These are phyloP conservation scores for Epinephelus moara DNA, from an alignment of 2,113 vertebrate genomes.

Conservation along the genomic window DNA sequence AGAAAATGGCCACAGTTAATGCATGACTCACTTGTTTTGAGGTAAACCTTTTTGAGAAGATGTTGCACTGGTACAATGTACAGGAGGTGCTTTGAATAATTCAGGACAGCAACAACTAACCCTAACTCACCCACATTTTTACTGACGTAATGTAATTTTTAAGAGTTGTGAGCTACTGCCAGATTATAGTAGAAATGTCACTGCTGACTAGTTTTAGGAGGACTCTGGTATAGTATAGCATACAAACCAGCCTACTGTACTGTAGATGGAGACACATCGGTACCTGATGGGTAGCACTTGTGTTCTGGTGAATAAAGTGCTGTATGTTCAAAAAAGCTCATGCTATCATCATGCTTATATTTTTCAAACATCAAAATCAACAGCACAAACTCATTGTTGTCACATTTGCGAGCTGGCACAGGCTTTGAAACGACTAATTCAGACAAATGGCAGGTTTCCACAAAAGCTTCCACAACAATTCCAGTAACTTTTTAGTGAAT, in stretches of 20 bases:
- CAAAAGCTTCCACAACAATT: neutral
- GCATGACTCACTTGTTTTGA: too few species aligned
- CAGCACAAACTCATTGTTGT: slow-evolving; percentile 1
- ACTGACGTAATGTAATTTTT: slow-evolving; percentile 13
- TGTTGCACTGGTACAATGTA: too few species aligned
- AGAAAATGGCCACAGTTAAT: too few species aligned
- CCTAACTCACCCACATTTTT: slow-evolving; percentile 1
- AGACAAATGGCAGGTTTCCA: slow-evolving; percentile 4
- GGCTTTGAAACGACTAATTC: slow-evolving; percentile 12
- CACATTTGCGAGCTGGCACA: slow-evolving; percentile 3
- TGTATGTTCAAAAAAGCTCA: neutral
- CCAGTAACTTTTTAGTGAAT: neutral
- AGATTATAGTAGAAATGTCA: slow-evolving; percentile 12
- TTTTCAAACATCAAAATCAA: slow-evolving; percentile 19
- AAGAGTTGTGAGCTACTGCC: slow-evolving; percentile 12
- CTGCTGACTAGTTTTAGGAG: slow-evolving; percentile 9
- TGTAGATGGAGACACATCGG: too few species aligned
- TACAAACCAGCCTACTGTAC: neutral
- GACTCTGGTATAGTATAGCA: neutral
- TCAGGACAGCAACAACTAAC: neutral
- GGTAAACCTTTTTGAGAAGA: too few species aligned
- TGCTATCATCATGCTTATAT: neutral
- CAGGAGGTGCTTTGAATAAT: too few species aligned
- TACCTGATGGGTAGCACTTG: neutral
- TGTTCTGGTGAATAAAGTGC: neutral